A percentile compares a stretch with the other conserved stretches of the same genome.
Conservation (phyloP, 2,113 vertebrate genomes). For the Nestor notabilis region DNA sequence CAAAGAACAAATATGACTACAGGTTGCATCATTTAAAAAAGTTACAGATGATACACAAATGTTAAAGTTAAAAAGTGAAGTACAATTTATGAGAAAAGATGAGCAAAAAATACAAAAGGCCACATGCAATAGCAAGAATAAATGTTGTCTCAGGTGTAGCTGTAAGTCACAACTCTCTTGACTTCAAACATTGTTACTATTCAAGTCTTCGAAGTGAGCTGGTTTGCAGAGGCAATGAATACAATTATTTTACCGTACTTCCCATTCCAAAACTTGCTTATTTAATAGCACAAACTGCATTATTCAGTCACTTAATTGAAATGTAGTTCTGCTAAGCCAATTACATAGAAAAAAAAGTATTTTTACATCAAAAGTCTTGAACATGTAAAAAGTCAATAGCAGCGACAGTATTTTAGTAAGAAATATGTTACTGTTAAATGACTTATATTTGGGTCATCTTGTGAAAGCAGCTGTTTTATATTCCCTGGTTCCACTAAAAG, state of each 20-base stretch:
- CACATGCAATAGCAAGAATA: background rate
- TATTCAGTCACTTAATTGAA: constrained; percentile 21
- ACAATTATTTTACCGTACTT: background rate
- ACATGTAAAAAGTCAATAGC: background rate
- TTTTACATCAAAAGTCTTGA: background rate
- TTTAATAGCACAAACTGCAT: constrained; percentile 23
- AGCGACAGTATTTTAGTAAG: background rate
- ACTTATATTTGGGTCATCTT: constrained; percentile 7
- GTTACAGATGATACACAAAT: background rate
- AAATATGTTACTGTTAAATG: background rate
- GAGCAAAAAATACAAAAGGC: background rate
- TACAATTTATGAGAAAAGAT: background rate
- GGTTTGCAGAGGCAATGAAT: background rate
- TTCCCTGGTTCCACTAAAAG: background rate
- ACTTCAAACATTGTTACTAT: background rate
- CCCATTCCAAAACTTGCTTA: background rate
- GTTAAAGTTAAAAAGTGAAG: background rate
- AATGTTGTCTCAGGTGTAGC: background rate
- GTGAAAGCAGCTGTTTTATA: constrained; percentile 6
- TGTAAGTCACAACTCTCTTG: background rate
- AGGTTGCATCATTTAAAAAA: background rate
- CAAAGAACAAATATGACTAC: background rate
- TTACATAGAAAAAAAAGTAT: background rate
- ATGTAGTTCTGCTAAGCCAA: background rate
- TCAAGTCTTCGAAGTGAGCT: background rate